Evolutionary conservation across 2,113 vertebrate genomes (phyloP).

Genomic region (Abramis brama): DNA sequence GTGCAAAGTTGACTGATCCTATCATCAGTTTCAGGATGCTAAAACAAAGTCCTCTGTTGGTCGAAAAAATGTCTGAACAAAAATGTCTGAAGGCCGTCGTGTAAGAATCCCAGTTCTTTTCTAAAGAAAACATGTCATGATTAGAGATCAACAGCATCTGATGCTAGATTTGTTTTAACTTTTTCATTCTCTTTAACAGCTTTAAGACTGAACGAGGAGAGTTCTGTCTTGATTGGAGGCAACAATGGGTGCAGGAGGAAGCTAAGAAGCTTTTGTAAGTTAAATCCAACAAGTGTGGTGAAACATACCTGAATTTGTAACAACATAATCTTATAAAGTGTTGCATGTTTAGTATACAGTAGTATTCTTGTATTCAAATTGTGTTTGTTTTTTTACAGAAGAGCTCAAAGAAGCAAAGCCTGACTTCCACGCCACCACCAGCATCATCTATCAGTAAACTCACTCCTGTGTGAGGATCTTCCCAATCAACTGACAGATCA

Average conservation of each 20-base stretch:
- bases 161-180: not conserved
- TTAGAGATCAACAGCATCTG: not conserved
- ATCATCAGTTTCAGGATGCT: not conserved
- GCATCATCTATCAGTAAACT: not conserved
- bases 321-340: too few relatives aligned
- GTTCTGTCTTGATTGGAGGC: constrained; percentile 4
- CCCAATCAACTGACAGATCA: not conserved
- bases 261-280: not conserved
- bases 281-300: not conserved
- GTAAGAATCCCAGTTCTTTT: constrained; percentile 8
- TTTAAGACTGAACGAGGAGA: not conserved
- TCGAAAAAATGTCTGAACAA: too few relatives aligned
- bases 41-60: not conserved
- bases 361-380: not conserved
- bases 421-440: not conserved
- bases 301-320: too few relatives aligned
- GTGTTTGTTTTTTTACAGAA: not conserved
- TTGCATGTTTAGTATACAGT: too few relatives aligned
- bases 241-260: constrained; percentile 5
- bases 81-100: constrained; percentile 33
- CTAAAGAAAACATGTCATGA: not conserved
- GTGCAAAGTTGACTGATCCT: not conserved
- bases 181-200: not conserved
- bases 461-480: not conserved
- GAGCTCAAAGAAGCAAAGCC: not conserved